A percentile compares a stretch with the other conserved stretches of the same genome.
These are phyloP conservation scores for Holothuria leucospilota DNA, from an alignment of 53 echinoderm and acorn worm species.

Conservation along the genomic window DNA sequence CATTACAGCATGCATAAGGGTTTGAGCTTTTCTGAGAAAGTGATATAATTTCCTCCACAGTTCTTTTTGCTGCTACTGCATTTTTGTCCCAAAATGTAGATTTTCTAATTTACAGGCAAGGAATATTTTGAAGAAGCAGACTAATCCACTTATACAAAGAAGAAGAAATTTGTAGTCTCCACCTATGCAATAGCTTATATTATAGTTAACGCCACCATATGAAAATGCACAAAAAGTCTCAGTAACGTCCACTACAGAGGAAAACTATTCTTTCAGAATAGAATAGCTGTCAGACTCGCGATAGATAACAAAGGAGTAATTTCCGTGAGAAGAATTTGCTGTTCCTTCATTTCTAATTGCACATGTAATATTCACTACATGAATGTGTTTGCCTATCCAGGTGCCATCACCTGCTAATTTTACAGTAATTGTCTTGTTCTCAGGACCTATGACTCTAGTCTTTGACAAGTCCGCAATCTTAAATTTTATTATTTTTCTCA, in stretches of 20 bases:
- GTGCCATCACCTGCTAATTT: conserved; percentile 6
- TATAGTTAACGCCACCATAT: background rate
- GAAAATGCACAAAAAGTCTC: background rate
- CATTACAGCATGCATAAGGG: conserved; percentile 1
- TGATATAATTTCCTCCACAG: conserved; percentile 1
- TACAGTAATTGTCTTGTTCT: conserved; percentile 5
- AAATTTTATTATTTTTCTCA: background rate
- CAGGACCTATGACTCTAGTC: background rate
- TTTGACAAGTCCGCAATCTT: background rate
- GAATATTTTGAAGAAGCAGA: conserved; percentile 18
- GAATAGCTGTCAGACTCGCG: background rate
- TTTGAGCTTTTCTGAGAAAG: background rate
- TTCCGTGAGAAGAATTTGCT: conserved; percentile 3
- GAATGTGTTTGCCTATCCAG: conserved; percentile 3
- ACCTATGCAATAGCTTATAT: background rate
- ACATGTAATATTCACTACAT: conserved; percentile 14
- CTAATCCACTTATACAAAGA: conserved; percentile 10
- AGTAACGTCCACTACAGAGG: background rate
- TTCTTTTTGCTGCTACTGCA: background rate
- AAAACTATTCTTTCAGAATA: background rate
- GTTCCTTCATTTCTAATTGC: conserved; percentile 14
- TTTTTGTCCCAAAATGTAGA: background rate
- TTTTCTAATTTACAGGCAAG: background rate
- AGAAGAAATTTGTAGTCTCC: conserved; percentile 21
- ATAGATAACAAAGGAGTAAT: conserved; percentile 3